Evolutionary conservation across 2,888 invertebrate genomes (phyloP), one percentile per base, ranked within the genome.

Genomic region (Thalpophila matura): DNA sequence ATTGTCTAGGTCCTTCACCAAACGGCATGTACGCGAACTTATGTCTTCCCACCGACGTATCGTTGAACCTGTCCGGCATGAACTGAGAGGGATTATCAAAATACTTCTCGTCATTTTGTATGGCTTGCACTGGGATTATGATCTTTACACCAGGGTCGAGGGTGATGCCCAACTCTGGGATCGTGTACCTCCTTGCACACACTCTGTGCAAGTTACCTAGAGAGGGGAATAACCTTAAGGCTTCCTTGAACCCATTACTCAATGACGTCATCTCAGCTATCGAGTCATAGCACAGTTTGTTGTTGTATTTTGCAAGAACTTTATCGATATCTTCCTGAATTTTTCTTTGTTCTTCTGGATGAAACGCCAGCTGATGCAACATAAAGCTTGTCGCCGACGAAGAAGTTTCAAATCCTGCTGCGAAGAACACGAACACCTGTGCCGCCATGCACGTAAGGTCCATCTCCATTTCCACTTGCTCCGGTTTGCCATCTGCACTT

Each of bases 321-420:
- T 69, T 55, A 46, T 92, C 93, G 12, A 95, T 89, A 72, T 95
- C 90, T 1, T 83, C 75, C 55, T 91, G 90, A 35, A 91, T 76
- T 47, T 84, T 87, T 16, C 67, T 63, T 60, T 95, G 95, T 24
- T 88, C 78, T 6, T 93, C 89, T 1, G 89, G 91, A 57, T 95
- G 77, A 33, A 81, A 87, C 0, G 95, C 94, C 0, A 95, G 82
- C 61, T 90, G 84, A 56, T 93, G 91, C 16, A 93, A 76, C 10
- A 86, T 83, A 51, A 80, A 91, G 57, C 91, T 92, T 1, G 93
- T 89, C 2, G 91, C 87, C 0, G 91, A 91, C 0, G 95, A 92
- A 0, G 94, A 92, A 0, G 95, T 94, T 70, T 95, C 94, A 31
- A 92, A 95, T 3, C 95, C 95, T n/a, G 94, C 95, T 5, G 83